These are phyloP conservation scores for Alouatta palliata DNA, from an alignment of 2,113 vertebrate genomes.

Conservation along the genomic window DNA sequence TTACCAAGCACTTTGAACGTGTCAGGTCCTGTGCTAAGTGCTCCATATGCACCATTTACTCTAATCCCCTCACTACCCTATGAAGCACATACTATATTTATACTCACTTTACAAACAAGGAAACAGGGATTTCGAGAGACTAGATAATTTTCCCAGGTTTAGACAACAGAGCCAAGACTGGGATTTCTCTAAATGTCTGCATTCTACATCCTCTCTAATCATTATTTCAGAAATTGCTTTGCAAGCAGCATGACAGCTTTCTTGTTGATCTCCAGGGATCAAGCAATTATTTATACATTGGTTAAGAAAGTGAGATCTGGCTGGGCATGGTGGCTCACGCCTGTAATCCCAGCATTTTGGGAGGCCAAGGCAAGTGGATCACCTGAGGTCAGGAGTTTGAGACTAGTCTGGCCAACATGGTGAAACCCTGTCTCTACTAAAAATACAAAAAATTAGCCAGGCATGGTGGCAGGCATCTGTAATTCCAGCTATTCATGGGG, in stretches of 20 bases:
- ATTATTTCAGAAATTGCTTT: background rate
- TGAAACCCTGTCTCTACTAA: no score
- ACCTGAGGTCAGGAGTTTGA: no score
- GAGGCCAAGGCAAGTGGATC: no score
- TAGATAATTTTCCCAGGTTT: background rate
- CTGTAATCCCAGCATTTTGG: no score
- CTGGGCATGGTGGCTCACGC: no score
- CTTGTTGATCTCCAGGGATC: background rate
- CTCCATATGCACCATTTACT: background rate
- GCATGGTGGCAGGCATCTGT: no score
- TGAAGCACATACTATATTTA: background rate
- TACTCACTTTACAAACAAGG: background rate
- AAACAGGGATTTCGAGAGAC: background rate
- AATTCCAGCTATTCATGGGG: no score
- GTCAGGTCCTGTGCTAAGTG: background rate
- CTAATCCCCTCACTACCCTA: background rate
- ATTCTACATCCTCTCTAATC: background rate
- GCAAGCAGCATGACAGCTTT: background rate
- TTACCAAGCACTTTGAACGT: background rate
- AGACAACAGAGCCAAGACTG: background rate
- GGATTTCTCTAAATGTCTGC: background rate
- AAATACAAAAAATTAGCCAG: no score
- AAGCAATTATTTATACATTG: background rate
- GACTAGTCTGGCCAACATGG: no score
- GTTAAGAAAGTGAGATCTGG: background rate